These are phyloP conservation scores for Agapostemon virescens DNA, from an alignment of 2,888 invertebrate species.

Conservation along the genomic window DNA sequence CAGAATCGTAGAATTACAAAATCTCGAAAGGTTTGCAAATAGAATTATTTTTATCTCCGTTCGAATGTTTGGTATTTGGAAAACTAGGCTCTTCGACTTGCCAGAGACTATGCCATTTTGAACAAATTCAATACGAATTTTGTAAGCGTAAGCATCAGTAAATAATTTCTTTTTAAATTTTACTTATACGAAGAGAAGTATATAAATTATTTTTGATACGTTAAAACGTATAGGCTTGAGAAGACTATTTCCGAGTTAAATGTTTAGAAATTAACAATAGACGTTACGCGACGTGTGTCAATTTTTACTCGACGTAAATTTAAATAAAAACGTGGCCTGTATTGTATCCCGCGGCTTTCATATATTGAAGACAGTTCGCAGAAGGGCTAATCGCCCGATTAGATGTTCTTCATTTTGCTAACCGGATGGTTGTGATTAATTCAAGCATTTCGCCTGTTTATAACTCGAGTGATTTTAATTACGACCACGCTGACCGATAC, in stretches of 20 bases:
- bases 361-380: not conserved
- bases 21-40: not conserved
- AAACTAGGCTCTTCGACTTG: not conserved
- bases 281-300: not conserved
- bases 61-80: not conserved
- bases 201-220: not conserved
- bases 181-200: too few relatives aligned
- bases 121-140: not conserved
- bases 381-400: constrained; percentile 14
- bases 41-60: not conserved
- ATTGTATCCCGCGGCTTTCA: not conserved
- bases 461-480: constrained; percentile 67
- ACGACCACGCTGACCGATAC: constrained; percentile 50
- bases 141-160: too few relatives aligned
- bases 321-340: not conserved
- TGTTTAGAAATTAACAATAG: not conserved
- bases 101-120: too few relatives aligned
- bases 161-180: too few relatives aligned
- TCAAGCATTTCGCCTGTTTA: constrained; percentile 60
- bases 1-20: not conserved
- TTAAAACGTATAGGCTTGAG: not conserved
- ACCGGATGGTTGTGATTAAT: constrained; percentile 48
- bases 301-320: not conserved
- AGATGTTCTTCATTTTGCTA: constrained; percentile 32
- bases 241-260: not conserved